Evolutionary conservation across 2,113 vertebrate genomes (phyloP), one percentile per base, ranked within the genome.

Genomic region (Austrofundulus limnaeus): DNA sequence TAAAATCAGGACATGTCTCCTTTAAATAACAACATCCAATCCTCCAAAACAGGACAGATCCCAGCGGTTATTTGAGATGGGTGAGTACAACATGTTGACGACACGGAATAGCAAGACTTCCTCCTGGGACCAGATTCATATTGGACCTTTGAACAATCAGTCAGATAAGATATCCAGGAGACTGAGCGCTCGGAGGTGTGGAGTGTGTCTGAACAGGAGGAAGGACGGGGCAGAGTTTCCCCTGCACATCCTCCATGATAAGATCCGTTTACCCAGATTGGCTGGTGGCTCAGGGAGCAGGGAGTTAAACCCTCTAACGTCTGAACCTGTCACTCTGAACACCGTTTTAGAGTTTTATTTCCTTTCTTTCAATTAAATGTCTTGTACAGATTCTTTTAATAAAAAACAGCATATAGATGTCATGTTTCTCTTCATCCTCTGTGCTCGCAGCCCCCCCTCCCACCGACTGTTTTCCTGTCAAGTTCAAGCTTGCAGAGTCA

Each of bases 211-310:
- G n/a, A 58, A 55, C 50, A 70, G 77, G 62, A 80, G 86, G 84
- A 88, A 80, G 63, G 72, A 83, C 77, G 79, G 83, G 87, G 85
- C 77, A 83, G 81, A 81, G 85, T 80, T 89, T 87, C 83, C 87
- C 81, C 47, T 64, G 82, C 67, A 87, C 77, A 87, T 87, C 85
- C 82, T 85, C 19, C 78, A 57, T 73, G 87, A 88, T 88, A 87
- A 88, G 74, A 83, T 61, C 78, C 67, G 84, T 80, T 80, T 19
- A 86, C 81, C 58, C 72, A 74, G 42, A 68, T 7, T 46, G 55
- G 57, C 75, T 70, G 23, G 17, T 20, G 24, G 52, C 67, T 52
- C 43, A 34, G 66, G 75, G 54, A 78, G 2, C 0, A 51, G 24
- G n/a, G 60, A 61, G 54, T 64, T 24, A 50, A 77, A 21, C 45